phyloP scores from a whole-genome alignment of 2,888 invertebrate genomes.

The Harpagoxenus sublaevis region DNA sequence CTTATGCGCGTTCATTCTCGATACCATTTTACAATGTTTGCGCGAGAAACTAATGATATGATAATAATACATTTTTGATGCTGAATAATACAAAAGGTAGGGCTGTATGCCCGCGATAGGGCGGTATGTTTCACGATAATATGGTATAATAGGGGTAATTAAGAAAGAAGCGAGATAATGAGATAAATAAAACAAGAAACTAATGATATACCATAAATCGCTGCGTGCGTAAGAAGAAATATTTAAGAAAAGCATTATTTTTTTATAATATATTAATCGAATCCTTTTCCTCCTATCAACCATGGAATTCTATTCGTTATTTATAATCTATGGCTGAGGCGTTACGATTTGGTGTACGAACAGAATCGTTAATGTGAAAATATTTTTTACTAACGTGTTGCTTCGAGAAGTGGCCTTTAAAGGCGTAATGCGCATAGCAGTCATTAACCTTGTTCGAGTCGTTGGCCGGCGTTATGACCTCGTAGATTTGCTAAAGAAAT shows the following conservation, averaged over 20 bases:
- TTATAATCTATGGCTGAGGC: not conserved
- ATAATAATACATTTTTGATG: conserved; percentile 45
- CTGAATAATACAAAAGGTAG: conserved; percentile 50
- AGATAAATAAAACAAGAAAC: conserved; percentile 42
- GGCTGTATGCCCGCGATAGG: not conserved
- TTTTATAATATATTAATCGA: not conserved
- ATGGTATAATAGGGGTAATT: conserved; percentile 31
- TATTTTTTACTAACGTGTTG: not conserved
- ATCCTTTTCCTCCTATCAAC: not conserved
- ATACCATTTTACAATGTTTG: conserved; percentile 9
- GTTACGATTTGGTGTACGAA: not conserved
- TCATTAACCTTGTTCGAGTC: conserved; percentile 24
- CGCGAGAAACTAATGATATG: conserved; percentile 39
- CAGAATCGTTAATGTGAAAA: not conserved
- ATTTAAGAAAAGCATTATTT: not conserved
- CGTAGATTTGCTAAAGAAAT: not conserved
- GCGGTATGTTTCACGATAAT: conserved; percentile 24
- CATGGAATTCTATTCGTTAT: not conserved
- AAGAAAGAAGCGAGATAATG: conserved; percentile 30
- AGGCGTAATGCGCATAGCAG: not conserved
- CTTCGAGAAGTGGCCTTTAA: not conserved
- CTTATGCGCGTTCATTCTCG: not conserved
- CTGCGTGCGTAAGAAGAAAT: not conserved
- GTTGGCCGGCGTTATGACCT: not conserved
- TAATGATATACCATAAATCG: conserved; percentile 21